Evolutionary conservation across 2,113 vertebrate species (phyloP).

Genomic region (Oceanodroma tethys): DNA sequence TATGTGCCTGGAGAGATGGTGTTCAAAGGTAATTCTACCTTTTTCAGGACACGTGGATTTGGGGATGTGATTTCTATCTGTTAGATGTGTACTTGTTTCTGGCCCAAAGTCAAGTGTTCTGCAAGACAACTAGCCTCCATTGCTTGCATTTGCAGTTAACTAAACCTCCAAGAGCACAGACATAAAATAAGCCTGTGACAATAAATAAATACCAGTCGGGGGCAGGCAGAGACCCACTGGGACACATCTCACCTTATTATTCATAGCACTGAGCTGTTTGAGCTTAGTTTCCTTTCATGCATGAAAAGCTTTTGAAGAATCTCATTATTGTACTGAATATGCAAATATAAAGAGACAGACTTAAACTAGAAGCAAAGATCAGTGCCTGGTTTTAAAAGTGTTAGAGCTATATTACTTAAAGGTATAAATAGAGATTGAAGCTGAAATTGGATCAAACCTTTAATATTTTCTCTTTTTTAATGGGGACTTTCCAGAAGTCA

Average conservation of each 20-base stretch:
- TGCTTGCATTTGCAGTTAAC: neutral
- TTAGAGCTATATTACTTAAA: neutral
- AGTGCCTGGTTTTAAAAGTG: neutral
- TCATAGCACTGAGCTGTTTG: neutral
- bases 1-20: accelerated
- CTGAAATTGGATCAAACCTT: neutral
- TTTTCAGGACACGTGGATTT: neutral
- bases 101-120: neutral
- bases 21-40: neutral
- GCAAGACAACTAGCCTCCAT: neutral
- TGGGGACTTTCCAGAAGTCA: neutral
- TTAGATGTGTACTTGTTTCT: neutral
- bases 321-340: constrained; percentile 20
- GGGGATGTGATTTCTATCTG: neutral
- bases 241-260: constrained; percentile 16
- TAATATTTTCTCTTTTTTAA: neutral
- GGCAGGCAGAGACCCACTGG: neutral
- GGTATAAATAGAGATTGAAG: neutral
- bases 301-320: constrained; percentile 33
- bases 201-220: neutral
- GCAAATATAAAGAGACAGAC: neutral
- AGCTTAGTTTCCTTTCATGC: constrained; percentile 33
- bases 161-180: neutral
- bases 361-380: neutral
- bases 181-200: neutral